These are phyloP conservation scores for Brachyptera putata DNA, from an alignment of 2,888 invertebrate genomes.

Conservation along the genomic window DNA sequence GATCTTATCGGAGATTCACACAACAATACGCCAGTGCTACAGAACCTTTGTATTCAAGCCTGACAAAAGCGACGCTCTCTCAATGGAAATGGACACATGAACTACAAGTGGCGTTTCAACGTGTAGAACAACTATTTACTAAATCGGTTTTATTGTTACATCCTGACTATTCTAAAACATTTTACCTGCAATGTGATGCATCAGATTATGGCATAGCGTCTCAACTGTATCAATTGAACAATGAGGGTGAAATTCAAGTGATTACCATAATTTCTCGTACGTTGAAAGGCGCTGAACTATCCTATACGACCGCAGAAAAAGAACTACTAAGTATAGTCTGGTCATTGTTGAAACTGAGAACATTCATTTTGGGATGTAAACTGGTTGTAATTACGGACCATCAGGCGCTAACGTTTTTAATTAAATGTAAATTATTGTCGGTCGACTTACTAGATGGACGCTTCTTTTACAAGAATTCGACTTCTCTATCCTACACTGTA, in stretches of 20 bases:
- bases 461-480: too few species aligned
- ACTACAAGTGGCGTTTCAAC: background rate
- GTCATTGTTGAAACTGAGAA: too few species aligned
- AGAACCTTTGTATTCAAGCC: background rate
- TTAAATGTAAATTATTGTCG: too few species aligned
- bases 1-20: background rate
- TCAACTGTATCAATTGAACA: conserved; percentile 3
- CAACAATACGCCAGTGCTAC: background rate
- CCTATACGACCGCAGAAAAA: too few species aligned
- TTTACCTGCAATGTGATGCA: background rate
- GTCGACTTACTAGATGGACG: too few species aligned
- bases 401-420: too few species aligned
- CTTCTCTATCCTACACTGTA: too few species aligned
- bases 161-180: background rate
- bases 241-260: background rate
- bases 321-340: too few species aligned
- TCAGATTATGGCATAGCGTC: background rate
- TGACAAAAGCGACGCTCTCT: background rate
- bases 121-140: background rate
- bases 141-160: background rate
- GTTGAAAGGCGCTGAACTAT: too few species aligned
- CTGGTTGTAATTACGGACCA: too few species aligned
- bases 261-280: too few species aligned
- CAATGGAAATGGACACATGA: background rate
- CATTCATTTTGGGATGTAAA: too few species aligned